Conservation (phyloP, 2,888 invertebrate species). For the Anodontia alba region DNA sequence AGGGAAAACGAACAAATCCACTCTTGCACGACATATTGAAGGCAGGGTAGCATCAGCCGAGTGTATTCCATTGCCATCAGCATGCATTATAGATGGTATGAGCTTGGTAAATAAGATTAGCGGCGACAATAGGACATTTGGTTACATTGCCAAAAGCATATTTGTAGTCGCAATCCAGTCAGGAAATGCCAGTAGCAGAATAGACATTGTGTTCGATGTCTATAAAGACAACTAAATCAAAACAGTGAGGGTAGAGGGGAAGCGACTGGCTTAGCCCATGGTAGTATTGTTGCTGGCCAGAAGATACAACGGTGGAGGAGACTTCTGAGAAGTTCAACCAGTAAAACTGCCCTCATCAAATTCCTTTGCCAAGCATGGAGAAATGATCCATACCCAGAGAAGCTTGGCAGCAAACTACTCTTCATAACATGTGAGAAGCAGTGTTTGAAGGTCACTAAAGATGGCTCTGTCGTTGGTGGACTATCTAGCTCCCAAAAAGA, state of each 20-base stretch:
- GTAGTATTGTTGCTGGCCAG: too few species aligned
- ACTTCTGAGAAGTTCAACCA: slow-evolving; percentile 4
- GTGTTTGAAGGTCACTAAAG: slow-evolving; percentile 5
- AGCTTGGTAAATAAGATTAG: slow-evolving; percentile 44
- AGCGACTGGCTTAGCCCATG: too few species aligned
- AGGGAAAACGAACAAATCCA: slow-evolving; percentile 53
- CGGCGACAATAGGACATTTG: slow-evolving; percentile 20
- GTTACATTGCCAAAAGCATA: slow-evolving; percentile 25
- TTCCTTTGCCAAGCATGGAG: slow-evolving; percentile 2
- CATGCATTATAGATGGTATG: slow-evolving; percentile 36
- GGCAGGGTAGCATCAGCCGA: slow-evolving; percentile 41
- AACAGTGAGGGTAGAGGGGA: slow-evolving; percentile 27
- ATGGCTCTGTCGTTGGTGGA: background rate
- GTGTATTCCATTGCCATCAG: slow-evolving; percentile 30
- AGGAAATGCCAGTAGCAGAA: slow-evolving; percentile 30
- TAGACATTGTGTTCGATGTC: slow-evolving; percentile 51
- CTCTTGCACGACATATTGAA: slow-evolving; percentile 31
- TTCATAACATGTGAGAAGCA: slow-evolving; percentile 1
- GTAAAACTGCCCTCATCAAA: slow-evolving; percentile 8
- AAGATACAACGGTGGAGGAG: background rate
- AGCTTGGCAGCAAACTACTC: slow-evolving; percentile 1
- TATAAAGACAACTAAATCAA: slow-evolving; percentile 55
- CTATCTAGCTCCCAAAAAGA: background rate
- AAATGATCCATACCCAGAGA: too few species aligned
- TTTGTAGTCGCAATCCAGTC: too few species aligned